Percentiles rank a stretch among this genome's conserved stretches.
Conservation (phyloP, 2,113 vertebrate genomes). For the Candoia aspera region DNA sequence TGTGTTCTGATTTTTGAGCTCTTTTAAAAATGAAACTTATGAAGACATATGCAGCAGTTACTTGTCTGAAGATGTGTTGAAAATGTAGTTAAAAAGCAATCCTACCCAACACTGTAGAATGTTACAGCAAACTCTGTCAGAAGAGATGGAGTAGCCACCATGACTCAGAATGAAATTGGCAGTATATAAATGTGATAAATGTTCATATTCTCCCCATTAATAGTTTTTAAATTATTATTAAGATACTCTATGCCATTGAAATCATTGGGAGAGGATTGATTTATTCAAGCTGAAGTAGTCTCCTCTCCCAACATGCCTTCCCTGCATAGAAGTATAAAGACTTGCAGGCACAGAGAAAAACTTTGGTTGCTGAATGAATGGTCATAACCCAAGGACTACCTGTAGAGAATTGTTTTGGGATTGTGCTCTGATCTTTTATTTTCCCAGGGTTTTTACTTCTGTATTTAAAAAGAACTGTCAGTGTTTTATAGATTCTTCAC, state of each 20-base stretch:
- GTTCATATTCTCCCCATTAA: neutral
- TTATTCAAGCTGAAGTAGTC: neutral
- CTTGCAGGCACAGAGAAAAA: neutral
- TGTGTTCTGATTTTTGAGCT: neutral
- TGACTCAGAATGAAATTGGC: neutral
- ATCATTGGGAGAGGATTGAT: neutral
- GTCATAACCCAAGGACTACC: neutral
- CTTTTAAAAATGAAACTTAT: neutral
- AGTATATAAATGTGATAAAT: neutral
- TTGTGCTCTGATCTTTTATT: neutral
- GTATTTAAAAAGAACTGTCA: neutral
- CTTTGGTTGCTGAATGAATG: neutral
- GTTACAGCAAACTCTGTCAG: neutral
- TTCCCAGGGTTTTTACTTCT: neutral
- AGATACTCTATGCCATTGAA: neutral
- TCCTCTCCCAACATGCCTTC: neutral
- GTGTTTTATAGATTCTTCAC: neutral
- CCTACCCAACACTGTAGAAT: neutral
- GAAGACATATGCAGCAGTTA: neutral
- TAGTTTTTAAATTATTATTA: too few species aligned
- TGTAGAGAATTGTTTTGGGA: neutral
- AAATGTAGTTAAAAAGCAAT: neutral
- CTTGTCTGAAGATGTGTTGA: neutral
- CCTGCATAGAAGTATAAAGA: neutral
- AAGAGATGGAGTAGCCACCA: neutral